phyloP scores from a whole-genome alignment of 2,113 vertebrate species.

The Cavia porcellus region DNA sequence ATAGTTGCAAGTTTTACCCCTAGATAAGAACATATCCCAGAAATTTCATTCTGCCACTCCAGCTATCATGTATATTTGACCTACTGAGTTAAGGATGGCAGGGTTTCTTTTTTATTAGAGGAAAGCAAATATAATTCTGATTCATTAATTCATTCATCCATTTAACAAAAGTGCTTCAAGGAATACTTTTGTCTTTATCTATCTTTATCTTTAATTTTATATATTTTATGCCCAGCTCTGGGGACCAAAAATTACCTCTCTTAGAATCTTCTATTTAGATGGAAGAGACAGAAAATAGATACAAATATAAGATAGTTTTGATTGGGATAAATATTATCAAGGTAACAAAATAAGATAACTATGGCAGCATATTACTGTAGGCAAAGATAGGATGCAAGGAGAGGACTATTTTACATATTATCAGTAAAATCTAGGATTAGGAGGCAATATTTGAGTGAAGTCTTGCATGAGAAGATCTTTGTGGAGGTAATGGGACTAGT shows the following conservation, averaged over 20 bases:
- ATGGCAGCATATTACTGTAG: background rate
- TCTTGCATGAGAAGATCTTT: background rate
- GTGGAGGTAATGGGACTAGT: background rate
- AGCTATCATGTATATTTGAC: background rate
- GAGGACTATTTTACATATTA: background rate
- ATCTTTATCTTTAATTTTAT: background rate
- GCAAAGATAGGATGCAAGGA: background rate
- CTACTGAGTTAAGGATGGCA: background rate
- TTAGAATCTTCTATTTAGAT: background rate
- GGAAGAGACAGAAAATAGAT: background rate
- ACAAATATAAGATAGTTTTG: background rate
- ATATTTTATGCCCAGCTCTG: background rate
- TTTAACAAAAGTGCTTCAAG: background rate
- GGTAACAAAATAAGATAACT: background rate
- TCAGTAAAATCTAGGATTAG: background rate
- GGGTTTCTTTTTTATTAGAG: background rate
- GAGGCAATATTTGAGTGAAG: background rate
- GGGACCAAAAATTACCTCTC: background rate
- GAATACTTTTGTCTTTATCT: background rate
- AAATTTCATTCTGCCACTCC: background rate
- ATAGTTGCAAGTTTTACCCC: conserved; percentile 5
- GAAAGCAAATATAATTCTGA: conserved; percentile 3
- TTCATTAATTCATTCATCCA: background rate
- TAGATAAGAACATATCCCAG: background rate
- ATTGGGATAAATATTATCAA: background rate